Base-by-base conservation (phyloP, 2,888 invertebrate species). In the Nomada lathburiana region DNA sequence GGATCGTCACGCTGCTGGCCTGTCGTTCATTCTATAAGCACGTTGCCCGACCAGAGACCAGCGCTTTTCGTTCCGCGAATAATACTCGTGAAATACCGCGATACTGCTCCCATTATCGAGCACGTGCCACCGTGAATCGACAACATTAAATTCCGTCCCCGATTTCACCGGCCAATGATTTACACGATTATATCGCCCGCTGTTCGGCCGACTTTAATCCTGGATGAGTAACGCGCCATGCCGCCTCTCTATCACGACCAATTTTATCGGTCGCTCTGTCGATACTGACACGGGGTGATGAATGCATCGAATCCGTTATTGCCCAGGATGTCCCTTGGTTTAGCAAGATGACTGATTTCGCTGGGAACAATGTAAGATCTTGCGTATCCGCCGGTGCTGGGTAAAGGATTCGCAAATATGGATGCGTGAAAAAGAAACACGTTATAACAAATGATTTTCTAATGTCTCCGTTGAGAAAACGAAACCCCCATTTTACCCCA, bases 181-280 rank as follows among this genome's bases (percentile, higher is more conserved):
- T 75, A 68, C 20, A 52, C 64, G 59, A 71, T 42, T 50, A 62
- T 76, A 63, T 18, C 16, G 23, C 26, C 16, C 18, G 47, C 42
- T 59, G 36, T 23, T 20, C 47, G 10, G 11, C 2, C 16, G 50
- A 52, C n/a, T 71, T 71, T 62, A 78, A 78, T 78, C 60, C 71
- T 42, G 65, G 64, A 71, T 52, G 71, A 77, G 65, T 60, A 78
- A 71, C 80, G 47, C 53, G 47, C 13, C n/a, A 20, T 23, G 13
- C 23, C 68, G n/a, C 57, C 55, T 53, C 23, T 70, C 23, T 76
- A 50, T 70, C 59, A n/a, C 13, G 29, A 50, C 13, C 18, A 44
- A 47, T 16, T 65, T 52, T 52, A 68, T 53, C 36, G 50, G 29
- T 68, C 47, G 23, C 44, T 47, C 29, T 13, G 47, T 36, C 72